Base-by-base conservation (phyloP, 2,888 invertebrate genomes). In the Folsomia manolachei region DNA sequence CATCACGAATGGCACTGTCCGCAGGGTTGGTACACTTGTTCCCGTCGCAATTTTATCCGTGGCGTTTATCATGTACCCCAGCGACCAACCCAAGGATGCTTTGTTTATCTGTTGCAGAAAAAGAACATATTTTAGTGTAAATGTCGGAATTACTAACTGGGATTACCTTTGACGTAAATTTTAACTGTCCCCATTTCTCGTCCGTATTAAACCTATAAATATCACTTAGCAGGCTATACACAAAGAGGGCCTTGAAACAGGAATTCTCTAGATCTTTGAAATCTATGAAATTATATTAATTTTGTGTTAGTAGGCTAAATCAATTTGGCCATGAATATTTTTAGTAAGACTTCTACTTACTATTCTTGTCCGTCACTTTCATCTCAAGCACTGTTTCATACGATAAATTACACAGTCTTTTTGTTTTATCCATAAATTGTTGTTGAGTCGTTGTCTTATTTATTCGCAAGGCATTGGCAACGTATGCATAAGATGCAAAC, bases 41-140 rank as follows among this genome's bases (percentile, higher is more conserved):
- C 81, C 82, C 1, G 81, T 79, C 27, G 84, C 82, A 65, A 85
- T 83, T 27, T 77, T 76, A 65, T 84, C 84, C 1, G 85, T 86
- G 24, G 83, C 83, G 74, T 84, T 83, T 18, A 86, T 81, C 84
- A 86, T 85, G 76, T 83, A 86, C 2, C 86, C 86, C 39, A 86
- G 75, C 0, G 85, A 80, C 86, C 86, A 86, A 1, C 86, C 86
- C 19, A 86, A 75, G 51, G 83, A 83, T 27, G 83, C 82, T 0
- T 80, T 80, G 26, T 82, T 79, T 11, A 85, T 80, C 84, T 85
- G 11, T n/a, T n/a, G n/a, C n/a, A n/a, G n/a, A 52, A 60, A 14
- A 7, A 27, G 18, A 53, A 68, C 26, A 7, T 1, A 53, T 19
- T 68, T 65, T 27, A 52, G 74, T 81, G 84, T 84, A 76, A 82